Evolutionary conservation across 2,888 invertebrate genomes (phyloP), one percentile per base, ranked within the genome.

Genomic region (Lasius platythorax): DNA sequence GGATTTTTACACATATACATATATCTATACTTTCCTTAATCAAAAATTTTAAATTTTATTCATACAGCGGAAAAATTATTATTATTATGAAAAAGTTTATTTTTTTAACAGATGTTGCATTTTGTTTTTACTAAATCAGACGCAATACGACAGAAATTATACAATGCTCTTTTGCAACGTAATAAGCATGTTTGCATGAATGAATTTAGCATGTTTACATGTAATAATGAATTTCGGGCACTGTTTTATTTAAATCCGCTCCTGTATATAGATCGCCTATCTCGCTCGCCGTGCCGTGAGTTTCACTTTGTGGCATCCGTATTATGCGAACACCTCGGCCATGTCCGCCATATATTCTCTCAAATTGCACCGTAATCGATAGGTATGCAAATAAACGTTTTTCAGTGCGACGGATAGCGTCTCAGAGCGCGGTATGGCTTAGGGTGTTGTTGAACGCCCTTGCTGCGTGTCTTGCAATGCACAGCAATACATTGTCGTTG

Each of bases 251-350:
- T 50, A 58, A 79, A 72, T 61, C 50, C 37, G 58, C 37, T 46
- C 46, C 72, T 43, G 46, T 15, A n/a, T 53, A 66, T 58, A 43
- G 30, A 64, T 74, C 82, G 75, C 84, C 79, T 81, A 81, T 81
- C 82, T 74, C 66, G 72, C 43, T 66, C 46, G 33, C 37, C 70
- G 79, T 81, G 56, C 56, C 84, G 56, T 53, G 40, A 83, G 85
- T 89, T 89, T 89, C 90, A 90, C 89, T 89, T 86, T 85, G 87
- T 89, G 87, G 89, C 90, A 87, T 90, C 86, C 66, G 88, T 86
- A 88, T 90, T 88, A 90, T 87, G 87, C 90, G 90, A 81, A 89
- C 87, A 86, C 90, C 72, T 81, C 74, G 72, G 58, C 83, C 82
- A 70, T 72, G 85, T 79, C 33, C 73, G 83, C 70, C 75, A 74